Evolutionary conservation across 2,797 vertebrate genomes (phyloP).

Genomic region (Bradypus variegatus): DNA sequence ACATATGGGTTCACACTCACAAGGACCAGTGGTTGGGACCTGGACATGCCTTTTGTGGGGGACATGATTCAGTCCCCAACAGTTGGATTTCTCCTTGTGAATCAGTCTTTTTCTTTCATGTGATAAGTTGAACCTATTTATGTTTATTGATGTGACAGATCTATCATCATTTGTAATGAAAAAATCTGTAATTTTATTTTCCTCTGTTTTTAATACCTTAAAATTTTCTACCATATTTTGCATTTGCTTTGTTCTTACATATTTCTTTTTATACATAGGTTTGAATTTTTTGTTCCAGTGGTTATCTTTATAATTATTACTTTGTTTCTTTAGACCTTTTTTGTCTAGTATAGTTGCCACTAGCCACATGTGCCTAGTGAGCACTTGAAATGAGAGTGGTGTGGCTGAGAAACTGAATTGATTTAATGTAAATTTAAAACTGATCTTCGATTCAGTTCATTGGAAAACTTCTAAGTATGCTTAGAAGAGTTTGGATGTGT

Average conservation of each 20-base stretch:
- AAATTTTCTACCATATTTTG: not conserved
- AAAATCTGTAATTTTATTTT: conserved; percentile 30
- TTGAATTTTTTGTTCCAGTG: conserved; percentile 22
- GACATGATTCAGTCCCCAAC: too few relatives aligned
- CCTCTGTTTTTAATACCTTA: conserved; percentile 32
- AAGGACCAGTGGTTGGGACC: too few relatives aligned
- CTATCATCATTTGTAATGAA: conserved; percentile 13
- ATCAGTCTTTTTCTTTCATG: not conserved
- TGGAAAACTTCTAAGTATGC: conserved; percentile 29
- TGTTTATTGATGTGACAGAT: conserved; percentile 4
- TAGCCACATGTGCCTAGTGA: not conserved
- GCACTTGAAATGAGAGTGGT: not conserved
- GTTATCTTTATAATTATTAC: conserved; percentile 6
- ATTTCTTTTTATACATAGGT: conserved; percentile 27
- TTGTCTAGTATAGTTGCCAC: not conserved
- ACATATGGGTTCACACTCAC: too few relatives aligned
- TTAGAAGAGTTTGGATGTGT: conserved; percentile 20
- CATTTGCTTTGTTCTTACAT: conserved; percentile 8
- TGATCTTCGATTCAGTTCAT: conserved; percentile 20
- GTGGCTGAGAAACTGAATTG: conserved; percentile 15
- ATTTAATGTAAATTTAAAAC: conserved; percentile 3
- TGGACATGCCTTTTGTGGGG: too few relatives aligned
- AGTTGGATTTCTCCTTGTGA: conserved; percentile 19
- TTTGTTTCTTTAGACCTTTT: conserved; percentile 16
- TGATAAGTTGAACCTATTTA: conserved; percentile 14